These are phyloP conservation scores for Drosophila sulfurigaster DNA, from an alignment of 1,140 invertebrate genomes.

Conservation along the genomic window DNA sequence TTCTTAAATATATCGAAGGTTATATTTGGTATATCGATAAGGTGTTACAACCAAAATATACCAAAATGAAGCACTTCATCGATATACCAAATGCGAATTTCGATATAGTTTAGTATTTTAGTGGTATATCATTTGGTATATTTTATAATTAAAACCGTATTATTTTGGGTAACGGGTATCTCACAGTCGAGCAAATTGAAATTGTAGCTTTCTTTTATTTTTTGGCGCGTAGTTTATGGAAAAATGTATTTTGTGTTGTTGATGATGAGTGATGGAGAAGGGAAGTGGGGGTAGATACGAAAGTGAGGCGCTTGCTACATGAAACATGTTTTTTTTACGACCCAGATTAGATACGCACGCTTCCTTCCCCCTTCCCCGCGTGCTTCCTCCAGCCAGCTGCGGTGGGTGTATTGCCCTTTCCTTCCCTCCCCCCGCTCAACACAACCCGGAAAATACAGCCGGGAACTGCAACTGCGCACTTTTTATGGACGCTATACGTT, in stretches of 20 bases:
- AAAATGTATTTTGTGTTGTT: background rate
- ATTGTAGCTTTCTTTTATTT: background rate
- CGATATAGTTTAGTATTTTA: no score
- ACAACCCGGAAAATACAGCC: slow-evolving; percentile 5
- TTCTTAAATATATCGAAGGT: no score
- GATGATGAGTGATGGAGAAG: no score
- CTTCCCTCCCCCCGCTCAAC: background rate
- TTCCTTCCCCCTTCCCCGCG: background rate
- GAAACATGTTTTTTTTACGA: slow-evolving; percentile 54
- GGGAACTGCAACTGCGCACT: slow-evolving; percentile 42
- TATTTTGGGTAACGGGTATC: no score
- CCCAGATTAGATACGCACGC: slow-evolving; percentile 65
- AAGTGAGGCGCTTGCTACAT: background rate
- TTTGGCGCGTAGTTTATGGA: slow-evolving; percentile 17
- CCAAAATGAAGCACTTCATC: no score
- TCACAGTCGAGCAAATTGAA: no score
- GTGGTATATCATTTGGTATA: background rate
- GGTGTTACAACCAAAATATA: no score
- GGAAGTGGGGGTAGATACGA: background rate
- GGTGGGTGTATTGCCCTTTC: no score
- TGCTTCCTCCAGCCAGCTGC: no score
- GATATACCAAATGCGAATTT: no score
- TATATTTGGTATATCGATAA: no score
- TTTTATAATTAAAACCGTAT: background rate
- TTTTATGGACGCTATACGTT: slow-evolving; percentile 31